phyloP scores from a whole-genome alignment of 1,140 invertebrate genomes.

The Bombus sylvicola region DNA sequence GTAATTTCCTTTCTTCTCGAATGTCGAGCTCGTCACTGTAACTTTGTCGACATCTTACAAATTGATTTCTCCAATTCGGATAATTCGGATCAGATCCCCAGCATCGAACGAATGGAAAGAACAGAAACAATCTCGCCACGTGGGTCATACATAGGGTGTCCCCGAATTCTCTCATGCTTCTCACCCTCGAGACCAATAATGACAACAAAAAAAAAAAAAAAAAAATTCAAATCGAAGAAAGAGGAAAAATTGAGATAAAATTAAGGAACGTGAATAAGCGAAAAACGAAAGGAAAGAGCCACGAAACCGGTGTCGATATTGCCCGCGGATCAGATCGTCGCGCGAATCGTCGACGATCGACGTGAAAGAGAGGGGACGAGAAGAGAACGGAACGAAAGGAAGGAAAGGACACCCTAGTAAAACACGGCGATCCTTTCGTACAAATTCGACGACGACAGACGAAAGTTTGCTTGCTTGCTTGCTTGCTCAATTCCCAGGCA shows the following conservation, averaged over 20 bases:
- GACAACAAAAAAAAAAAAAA: constrained; percentile 13
- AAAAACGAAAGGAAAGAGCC: neutral
- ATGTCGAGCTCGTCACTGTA: neutral
- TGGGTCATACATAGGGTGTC: constrained; percentile 59
- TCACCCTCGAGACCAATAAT: constrained; percentile 20
- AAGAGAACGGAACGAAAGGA: constrained; percentile 9
- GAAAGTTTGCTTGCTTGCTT: constrained; percentile 65
- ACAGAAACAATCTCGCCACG: constrained; percentile 33
- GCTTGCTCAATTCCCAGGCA: constrained; percentile 61
- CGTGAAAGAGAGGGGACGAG: neutral
- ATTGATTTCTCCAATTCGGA: neutral
- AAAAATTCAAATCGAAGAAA: neutral
- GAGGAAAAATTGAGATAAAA: neutral
- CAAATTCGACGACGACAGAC: constrained; percentile 63
- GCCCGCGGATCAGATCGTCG: neutral
- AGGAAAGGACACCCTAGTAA: constrained; percentile 49
- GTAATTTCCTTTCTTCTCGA: neutral
- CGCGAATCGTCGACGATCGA: neutral
- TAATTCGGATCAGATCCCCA: constrained; percentile 18
- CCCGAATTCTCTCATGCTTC: constrained; percentile 46
- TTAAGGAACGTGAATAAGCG: neutral
- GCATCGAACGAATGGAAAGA: constrained; percentile 30
- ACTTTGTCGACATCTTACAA: neutral
- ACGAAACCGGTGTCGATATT: neutral
- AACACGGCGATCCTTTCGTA: constrained; percentile 61